Evolutionary conservation across 2,888 invertebrate species (phyloP).

Genomic region (Mantis religiosa): DNA sequence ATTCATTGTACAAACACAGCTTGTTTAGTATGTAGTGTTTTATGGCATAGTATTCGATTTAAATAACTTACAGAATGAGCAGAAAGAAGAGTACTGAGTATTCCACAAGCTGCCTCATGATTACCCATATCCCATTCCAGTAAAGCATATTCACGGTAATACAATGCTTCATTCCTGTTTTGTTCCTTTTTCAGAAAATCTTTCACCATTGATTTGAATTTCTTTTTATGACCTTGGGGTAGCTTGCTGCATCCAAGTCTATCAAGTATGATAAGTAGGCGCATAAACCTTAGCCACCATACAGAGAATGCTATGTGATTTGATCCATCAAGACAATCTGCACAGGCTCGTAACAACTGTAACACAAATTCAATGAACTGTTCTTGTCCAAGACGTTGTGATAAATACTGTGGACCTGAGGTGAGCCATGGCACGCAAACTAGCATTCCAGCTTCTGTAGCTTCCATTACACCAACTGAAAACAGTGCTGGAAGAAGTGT

Average conservation of each 20-base stretch:
- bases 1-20: too few relatives aligned
- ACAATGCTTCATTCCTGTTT: slow-evolving; percentile 54
- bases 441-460: slow-evolving; percentile 38
- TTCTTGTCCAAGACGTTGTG: slow-evolving; percentile 57
- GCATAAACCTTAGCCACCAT: slow-evolving; percentile 61
- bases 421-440: slow-evolving; percentile 47
- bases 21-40: too few relatives aligned
- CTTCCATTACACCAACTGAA: slow-evolving; percentile 28
- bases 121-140: slow-evolving; percentile 55
- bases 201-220: slow-evolving; percentile 52
- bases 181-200: slow-evolving; percentile 51
- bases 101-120: slow-evolving; percentile 45
- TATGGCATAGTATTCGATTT: too few relatives aligned
- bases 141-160: slow-evolving; percentile 60
- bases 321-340: slow-evolving; percentile 47
- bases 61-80: not conserved
- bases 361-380: slow-evolving; percentile 54
- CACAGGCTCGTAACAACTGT: slow-evolving; percentile 50
- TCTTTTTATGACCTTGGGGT: slow-evolving; percentile 44
- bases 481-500: slow-evolving; percentile 44
- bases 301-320: slow-evolving; percentile 54
- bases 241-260: slow-evolving; percentile 41
- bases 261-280: slow-evolving; percentile 50
- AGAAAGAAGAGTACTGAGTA: slow-evolving; percentile 14
- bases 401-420: slow-evolving; percentile 57